Evolutionary conservation across 2,888 invertebrate genomes (phyloP).

Genomic region (Parasteatoda lunata): DNA sequence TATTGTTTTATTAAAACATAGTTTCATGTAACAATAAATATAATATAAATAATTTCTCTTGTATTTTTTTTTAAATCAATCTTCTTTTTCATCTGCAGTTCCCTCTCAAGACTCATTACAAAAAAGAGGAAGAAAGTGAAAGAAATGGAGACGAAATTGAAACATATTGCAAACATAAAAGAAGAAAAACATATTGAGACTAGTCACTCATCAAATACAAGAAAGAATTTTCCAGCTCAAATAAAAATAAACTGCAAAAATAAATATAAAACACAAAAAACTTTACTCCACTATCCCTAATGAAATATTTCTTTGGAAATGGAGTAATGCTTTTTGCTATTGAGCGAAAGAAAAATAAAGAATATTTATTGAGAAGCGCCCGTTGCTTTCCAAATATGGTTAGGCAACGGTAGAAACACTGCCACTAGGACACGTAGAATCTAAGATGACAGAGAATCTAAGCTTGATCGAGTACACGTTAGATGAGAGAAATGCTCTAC

Average conservation of each 20-base stretch:
- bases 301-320: conserved; percentile 23
- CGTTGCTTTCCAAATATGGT: conserved; percentile 24
- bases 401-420: not conserved
- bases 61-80: no score
- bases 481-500: conserved; percentile 11
- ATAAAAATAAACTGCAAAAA: not conserved
- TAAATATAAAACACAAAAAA: not conserved
- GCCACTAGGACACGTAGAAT: conserved; percentile 3
- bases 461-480: conserved; percentile 23
- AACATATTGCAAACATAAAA: no score
- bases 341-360: not conserved
- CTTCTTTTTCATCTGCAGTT: no score
- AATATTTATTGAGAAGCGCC: conserved; percentile 6
- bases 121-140: no score
- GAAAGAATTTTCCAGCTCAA: no score
- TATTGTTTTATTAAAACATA: no score
- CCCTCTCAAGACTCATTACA: no score
- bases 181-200: no score
- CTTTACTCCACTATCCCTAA: conserved; percentile 14
- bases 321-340: conserved; percentile 9
- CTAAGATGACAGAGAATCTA: not conserved
- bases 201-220: no score
- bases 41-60: no score
- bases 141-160: no score
- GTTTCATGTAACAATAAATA: no score